phyloP scores from a whole-genome alignment of 2,888 invertebrate genomes.

The Sialis fuliginosa region DNA sequence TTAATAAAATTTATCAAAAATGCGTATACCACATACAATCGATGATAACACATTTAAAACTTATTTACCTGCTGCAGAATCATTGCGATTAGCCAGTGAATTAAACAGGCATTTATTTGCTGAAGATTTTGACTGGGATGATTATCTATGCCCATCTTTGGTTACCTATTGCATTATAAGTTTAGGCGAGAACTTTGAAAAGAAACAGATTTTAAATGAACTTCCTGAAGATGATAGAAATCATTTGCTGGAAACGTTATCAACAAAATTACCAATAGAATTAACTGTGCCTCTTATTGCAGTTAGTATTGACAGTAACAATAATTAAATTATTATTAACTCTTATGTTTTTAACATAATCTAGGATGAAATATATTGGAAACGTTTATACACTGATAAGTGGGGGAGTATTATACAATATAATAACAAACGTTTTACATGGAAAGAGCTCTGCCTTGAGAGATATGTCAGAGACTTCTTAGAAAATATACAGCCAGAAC shows the following conservation, averaged over 20 bases:
- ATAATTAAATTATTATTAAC: not conserved
- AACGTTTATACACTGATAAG: constrained; percentile 28
- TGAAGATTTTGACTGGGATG: constrained; percentile 35
- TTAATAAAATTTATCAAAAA: constrained; percentile 7
- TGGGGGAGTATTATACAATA: constrained; percentile 14
- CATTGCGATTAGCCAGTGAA: constrained; percentile 22
- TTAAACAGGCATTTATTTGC: constrained; percentile 26
- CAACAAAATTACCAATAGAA: constrained; percentile 37
- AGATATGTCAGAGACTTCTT: constrained; percentile 20
- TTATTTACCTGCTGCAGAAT: constrained; percentile 24
- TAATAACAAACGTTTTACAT: constrained; percentile 18
- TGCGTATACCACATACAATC: constrained; percentile 23
- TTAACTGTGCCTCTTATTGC: constrained; percentile 33
- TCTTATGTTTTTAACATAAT: not conserved
- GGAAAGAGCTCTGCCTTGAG: constrained; percentile 24
- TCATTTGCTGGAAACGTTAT: constrained; percentile 38
- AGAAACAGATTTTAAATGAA: constrained; percentile 31
- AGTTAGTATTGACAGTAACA: constrained; percentile 17
- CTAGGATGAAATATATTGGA: constrained; percentile 44
- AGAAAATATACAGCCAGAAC: constrained; percentile 23
- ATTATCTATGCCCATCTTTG: constrained; percentile 28
- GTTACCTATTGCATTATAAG: constrained; percentile 29
- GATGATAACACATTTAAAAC: constrained; percentile 25
- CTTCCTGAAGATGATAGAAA: constrained; percentile 38
- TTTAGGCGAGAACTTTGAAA: constrained; percentile 29